Base-by-base conservation (phyloP, 2,113 vertebrate genomes). In the Origma solitaria region DNA sequence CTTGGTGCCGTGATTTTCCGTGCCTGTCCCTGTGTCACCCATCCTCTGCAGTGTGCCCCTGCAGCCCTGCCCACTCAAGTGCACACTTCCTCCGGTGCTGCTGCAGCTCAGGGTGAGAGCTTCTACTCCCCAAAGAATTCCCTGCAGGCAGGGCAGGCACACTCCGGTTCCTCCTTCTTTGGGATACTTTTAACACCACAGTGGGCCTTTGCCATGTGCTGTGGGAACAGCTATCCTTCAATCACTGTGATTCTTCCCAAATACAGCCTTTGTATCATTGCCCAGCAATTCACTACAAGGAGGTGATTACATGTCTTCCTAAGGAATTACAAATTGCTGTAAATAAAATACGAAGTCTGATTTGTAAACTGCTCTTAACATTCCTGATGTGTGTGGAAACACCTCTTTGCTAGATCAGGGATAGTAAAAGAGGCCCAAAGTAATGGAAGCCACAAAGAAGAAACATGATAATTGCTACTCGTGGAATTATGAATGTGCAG, bases 391-490 rank as follows among this genome's bases (percentile, higher is more conserved):
- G 21, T 56, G 21, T 35, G 30, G 57, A 64, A 90, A 77, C 45
- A 56, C 1, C 9, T 33, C 10, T 45, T 82, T 77, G 49, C 22
- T 61, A 44, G 22, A 40, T 31, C 19, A 76, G 20, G 25, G n/a
- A 38, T 9, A 62, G 31, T n/a, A 47, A 54, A 65, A 62, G 25
- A 83, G n/a, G 6, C 49, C 56, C 51, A 84, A 91, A 68, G 22
- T 57, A 72, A 80, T 1, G 1, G 23, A 62, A 86, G 4, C 18
- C 42, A 19, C 49, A 88, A 78, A 82, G 70, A 75, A 54, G 65
- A 71, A 68, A 80, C 11, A 44, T 0, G 0, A 1, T 30, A 65
- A 79, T 56, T 42, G 31, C 66, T 73, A 25, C 16, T 75, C 0
- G 0, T 70, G 23, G 24, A 61, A 81, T 81, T 82, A 71, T 3